Evolutionary conservation across 2,888 invertebrate genomes (phyloP), one percentile per base, ranked within the genome.

Genomic region (Volucella inanis): DNA sequence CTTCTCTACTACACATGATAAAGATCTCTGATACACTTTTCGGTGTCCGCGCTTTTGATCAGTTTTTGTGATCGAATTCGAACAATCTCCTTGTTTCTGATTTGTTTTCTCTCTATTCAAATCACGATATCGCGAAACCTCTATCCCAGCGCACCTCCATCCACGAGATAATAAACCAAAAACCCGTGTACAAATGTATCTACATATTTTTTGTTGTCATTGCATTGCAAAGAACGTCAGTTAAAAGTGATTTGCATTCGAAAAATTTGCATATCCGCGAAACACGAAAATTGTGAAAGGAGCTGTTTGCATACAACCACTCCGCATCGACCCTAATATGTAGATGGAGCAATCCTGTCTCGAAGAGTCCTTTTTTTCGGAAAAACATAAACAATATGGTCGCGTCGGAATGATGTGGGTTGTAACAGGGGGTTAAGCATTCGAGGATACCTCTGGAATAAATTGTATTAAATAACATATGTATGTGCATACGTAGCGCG

Each of bases 241-340:
- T 57, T 68, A 62, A 75, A 71, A 70, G 59, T 61, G 71, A 82
- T 71, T 82, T 82, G 54, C 65, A 72, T 65, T 72, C 71, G 65
- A 67, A 61, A 82, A 77, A 82, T 77, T 77, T 62, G 38, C 55
- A 61, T 65, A 61, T 38, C 50, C 64, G 4, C 43, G 45, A 52
- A 39, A 55, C 55, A 75, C 22, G 47, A 14, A 45, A 59, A 43
- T 31, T 52, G 38, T 70, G 59, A 70, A 65, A 64, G 50, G 57
- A 67, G 49, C 39, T 31, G 0, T 31, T 31, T 10, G 15, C 41
- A 22, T 18, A 15, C 52, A 8, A 11, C 11, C 22, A 52, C 52
- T 11, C 11, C 55, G 8, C 0, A 15, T 3, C n/a, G 39, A 11
- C 14, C n/a, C 55, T 31, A 6, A 31, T 31, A 31, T 11, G 45